Evolutionary conservation across 2,888 invertebrate genomes (phyloP).

Genomic region (Caenorhabditis macrosperma): DNA sequence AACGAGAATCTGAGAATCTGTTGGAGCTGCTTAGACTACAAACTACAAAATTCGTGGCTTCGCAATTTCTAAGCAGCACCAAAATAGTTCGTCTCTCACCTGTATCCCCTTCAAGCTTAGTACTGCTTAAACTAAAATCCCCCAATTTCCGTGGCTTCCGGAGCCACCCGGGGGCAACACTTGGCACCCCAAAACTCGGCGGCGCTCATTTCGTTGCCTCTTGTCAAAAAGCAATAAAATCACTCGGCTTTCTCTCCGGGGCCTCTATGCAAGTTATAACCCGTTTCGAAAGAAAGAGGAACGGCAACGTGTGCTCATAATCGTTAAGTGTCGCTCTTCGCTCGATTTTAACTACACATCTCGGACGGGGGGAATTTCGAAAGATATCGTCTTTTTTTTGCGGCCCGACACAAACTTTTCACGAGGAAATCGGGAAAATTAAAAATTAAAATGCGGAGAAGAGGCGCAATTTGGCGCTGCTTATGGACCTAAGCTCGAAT

Average conservation of each 20-base stretch:
- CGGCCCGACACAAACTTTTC: too few species aligned
- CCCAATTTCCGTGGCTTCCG: neutral
- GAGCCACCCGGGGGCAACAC: constrained; percentile 21
- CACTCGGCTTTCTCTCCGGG: constrained; percentile 5
- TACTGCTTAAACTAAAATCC: too few species aligned
- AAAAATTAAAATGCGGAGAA: neutral
- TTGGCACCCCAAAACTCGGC: constrained; percentile 6
- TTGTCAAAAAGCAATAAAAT: constrained; percentile 63
- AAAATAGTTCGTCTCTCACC: too few species aligned
- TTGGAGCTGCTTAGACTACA: neutral
- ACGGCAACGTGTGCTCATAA: constrained; percentile 51
- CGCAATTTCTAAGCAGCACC: too few species aligned
- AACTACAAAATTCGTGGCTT: too few species aligned
- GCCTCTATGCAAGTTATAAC: constrained; percentile 48
- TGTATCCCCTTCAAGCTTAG: too few species aligned
- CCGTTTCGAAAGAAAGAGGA: constrained; percentile 1
- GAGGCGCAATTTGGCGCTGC: too few species aligned
- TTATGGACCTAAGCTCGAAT: too few species aligned
- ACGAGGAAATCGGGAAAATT: too few species aligned
- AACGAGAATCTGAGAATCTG: neutral
- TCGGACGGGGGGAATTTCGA: neutral
- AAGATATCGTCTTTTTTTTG: neutral
- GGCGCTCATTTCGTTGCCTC: constrained; percentile 20
- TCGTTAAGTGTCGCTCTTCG: constrained; percentile 47
- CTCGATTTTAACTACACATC: neutral